phyloP scores from a whole-genome alignment of 2,113 vertebrate species.

The Gavialis gangeticus region DNA sequence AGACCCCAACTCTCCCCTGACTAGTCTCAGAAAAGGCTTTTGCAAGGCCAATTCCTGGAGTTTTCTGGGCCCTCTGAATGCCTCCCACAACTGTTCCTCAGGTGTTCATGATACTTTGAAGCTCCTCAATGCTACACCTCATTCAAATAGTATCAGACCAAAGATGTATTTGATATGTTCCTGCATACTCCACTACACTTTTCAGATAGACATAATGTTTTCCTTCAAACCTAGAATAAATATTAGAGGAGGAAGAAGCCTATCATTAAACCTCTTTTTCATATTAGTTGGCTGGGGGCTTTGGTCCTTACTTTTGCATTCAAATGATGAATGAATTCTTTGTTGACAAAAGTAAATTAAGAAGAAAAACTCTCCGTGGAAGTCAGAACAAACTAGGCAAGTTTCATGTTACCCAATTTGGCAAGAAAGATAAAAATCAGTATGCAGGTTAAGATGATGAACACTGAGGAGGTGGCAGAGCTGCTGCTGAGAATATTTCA shows the following conservation, averaged over 20 bases:
- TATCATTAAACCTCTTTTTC: neutral
- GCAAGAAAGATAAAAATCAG: neutral
- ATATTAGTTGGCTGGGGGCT: neutral
- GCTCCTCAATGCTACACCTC: neutral
- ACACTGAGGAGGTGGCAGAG: neutral
- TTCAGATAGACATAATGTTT: neutral
- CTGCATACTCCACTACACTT: neutral
- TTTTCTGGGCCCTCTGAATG: neutral
- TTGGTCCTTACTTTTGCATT: neutral
- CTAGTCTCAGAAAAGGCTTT: neutral
- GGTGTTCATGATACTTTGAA: rapidly evolving
- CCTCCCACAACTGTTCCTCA: neutral
- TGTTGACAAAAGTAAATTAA: neutral
- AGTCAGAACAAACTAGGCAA: neutral
- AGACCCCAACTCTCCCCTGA: neutral
- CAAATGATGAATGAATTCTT: constrained; percentile 4
- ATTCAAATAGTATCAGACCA: neutral
- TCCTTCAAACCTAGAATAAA: neutral
- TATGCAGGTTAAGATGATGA: neutral
- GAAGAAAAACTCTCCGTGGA: neutral
- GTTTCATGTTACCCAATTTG: neutral
- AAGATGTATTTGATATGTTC: neutral
- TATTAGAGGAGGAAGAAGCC: neutral
- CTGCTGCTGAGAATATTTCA: neutral
- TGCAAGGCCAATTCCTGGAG: rapidly evolving